Base-by-base conservation (phyloP, 2,888 invertebrate species). In the Drosophila anomalata region DNA sequence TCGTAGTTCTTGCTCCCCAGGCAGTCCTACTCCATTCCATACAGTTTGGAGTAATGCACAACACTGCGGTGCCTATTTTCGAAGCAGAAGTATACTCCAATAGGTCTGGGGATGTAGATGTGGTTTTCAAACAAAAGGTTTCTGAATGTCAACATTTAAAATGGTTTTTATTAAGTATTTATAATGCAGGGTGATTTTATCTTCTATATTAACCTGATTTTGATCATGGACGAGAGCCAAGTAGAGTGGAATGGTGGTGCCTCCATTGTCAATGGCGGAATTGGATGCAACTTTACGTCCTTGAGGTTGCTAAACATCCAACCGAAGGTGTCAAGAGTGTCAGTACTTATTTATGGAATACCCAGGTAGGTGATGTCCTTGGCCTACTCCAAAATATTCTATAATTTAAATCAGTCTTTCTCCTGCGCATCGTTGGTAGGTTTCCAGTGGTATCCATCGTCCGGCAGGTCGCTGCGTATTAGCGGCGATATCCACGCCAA, bases 401-500 rank as follows among this genome's bases (percentile, higher is more conserved):
- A 22, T 7, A 29, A 50, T 12, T 26, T 26, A 51, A 51, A 33
- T 42, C 42, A 72, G 47, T 54, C 24, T 53, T 39, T 26, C 12
- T 59, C n/a, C n/a, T 22, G 14, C 20, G 3, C 20, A 26, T 72
- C n/a, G 8, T 7, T 14, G 12, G 62, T 11, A 12, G 26, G 56
- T 31, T 89, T 89, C 94, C 94, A 95, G 65, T 91, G 79, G 14
- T 95, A 92, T 4, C 98, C 98, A 93, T 97, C 94, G 51, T 95
- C 94, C 20, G 95, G 95, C 56, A 98, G 92, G 54, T 94, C 93
- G 71, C 97, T 98, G 20, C 91, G 78, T 33, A 97, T 91, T 87
- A 96, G 95, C 8, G 98, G 97, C 66, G 94, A 95, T 51, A 97
- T 81, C 95, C 96, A 97, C 20, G 94, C 93, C 44, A 96, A 89